These are phyloP conservation scores for Anguilla pacifica DNA, from an alignment of 2,797 vertebrate species.

Conservation along the genomic window DNA sequence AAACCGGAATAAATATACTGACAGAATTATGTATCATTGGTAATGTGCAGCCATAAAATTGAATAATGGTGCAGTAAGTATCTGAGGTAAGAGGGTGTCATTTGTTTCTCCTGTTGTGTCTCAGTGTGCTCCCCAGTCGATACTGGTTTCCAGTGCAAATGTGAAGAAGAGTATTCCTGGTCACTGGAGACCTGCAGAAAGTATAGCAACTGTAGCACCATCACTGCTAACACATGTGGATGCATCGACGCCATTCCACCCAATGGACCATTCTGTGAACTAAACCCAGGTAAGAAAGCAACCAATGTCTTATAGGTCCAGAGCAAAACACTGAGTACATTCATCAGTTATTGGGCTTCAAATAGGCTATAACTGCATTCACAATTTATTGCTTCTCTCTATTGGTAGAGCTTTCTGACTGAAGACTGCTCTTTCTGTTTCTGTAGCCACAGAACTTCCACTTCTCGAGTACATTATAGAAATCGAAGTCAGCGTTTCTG, in stretches of 20 bases:
- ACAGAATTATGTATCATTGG: too few species aligned
- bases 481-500: slow-evolving; percentile 56
- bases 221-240: neutral
- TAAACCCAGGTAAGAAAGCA: neutral
- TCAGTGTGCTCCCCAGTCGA: neutral
- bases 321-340: too few species aligned
- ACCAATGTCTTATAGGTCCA: too few species aligned
- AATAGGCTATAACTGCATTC: too few species aligned
- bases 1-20: too few species aligned
- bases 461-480: slow-evolving; percentile 50
- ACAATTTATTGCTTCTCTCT: too few species aligned
- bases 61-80: neutral
- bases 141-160: slow-evolving; percentile 37
- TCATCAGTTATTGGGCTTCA: too few species aligned
- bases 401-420: neutral
- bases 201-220: neutral
- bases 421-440: neutral
- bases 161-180: slow-evolving; percentile 3
- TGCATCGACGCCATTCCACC: slow-evolving; percentile 34
- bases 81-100: too few species aligned
- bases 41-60: neutral
- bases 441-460: slow-evolving; percentile 28
- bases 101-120: too few species aligned
- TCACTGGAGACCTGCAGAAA: neutral
- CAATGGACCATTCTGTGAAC: neutral